Percentiles rank a stretch among this genome's conserved stretches.
Evolutionary conservation across 2,113 vertebrate genomes (phyloP).

Genomic region (Zosterops pallidus): DNA sequence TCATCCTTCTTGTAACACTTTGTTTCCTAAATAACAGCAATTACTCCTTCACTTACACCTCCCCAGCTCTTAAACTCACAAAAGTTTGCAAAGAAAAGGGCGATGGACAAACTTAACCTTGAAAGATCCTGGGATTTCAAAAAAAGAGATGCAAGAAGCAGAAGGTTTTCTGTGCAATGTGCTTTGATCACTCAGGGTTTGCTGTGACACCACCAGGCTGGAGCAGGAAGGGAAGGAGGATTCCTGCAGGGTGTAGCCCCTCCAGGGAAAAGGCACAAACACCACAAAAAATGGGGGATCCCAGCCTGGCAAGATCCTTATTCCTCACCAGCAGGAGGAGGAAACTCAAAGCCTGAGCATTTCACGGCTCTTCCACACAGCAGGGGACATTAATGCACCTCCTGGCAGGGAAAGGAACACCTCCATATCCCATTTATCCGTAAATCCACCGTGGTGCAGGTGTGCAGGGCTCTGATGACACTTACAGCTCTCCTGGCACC

Average conservation of each 20-base stretch:
- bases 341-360: background rate
- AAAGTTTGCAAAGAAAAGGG: background rate
- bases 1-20: background rate
- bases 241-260: background rate
- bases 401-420: background rate
- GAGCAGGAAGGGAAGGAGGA: background rate
- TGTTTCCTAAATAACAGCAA: background rate
- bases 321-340: fast-evolving
- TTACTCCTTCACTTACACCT: background rate
- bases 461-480: fast-evolving
- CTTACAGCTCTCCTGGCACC: background rate
- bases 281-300: background rate
- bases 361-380: background rate
- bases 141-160: background rate
- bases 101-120: background rate
- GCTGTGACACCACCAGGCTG: fast-evolving
- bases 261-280: background rate
- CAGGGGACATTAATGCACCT: background rate
- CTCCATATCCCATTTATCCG: fast-evolving
- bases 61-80: background rate
- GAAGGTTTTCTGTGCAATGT: background rate
- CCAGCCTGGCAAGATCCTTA: background rate
- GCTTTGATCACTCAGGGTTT: background rate
- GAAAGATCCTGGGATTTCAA: background rate
- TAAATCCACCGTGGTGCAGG: fast-evolving